These are phyloP conservation scores for Caenorhabditis imperialis DNA, from an alignment of 2,888 invertebrate species.

Conservation along the genomic window DNA sequence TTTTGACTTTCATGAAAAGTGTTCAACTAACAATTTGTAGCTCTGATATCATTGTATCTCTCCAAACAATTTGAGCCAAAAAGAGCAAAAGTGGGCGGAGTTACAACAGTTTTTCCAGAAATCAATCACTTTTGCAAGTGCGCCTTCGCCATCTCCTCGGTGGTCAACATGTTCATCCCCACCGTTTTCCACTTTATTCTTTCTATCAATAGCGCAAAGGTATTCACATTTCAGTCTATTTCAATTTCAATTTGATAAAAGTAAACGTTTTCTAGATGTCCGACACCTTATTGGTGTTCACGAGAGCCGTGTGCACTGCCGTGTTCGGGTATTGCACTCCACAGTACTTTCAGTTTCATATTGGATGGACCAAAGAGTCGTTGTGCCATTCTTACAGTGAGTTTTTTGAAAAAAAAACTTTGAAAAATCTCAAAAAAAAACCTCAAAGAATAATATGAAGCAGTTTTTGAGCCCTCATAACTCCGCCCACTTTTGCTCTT, in stretches of 20 bases:
- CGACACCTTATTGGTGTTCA: constrained; percentile 43
- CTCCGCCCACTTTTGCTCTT: too few species aligned
- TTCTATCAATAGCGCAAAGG: constrained; percentile 22
- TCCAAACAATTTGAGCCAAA: too few species aligned
- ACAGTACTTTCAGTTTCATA: constrained; percentile 63
- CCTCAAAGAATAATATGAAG: too few species aligned
- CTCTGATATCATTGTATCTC: too few species aligned
- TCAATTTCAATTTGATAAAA: neutral
- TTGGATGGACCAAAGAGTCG: constrained; percentile 49
- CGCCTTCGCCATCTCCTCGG: constrained; percentile 65
- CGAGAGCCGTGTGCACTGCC: constrained; percentile 45
- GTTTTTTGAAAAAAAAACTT: constrained; percentile 12
- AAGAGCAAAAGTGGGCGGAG: too few species aligned
- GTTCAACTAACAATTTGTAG: too few species aligned
- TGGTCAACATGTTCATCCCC: constrained; percentile 66
- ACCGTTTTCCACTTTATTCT: constrained; percentile 40
- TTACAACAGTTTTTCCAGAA: too few species aligned
- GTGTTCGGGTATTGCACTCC: constrained; percentile 61
- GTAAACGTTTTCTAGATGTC: constrained; percentile 38
- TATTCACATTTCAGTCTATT: neutral
- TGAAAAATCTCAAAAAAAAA: too few species aligned
- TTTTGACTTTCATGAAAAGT: too few species aligned
- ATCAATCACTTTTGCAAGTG: constrained; percentile 69
- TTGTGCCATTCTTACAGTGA: constrained; percentile 64
- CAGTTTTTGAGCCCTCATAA: too few species aligned